Evolutionary conservation across 2,888 invertebrate genomes (phyloP).

Genomic region (Cephus spinipes): DNA sequence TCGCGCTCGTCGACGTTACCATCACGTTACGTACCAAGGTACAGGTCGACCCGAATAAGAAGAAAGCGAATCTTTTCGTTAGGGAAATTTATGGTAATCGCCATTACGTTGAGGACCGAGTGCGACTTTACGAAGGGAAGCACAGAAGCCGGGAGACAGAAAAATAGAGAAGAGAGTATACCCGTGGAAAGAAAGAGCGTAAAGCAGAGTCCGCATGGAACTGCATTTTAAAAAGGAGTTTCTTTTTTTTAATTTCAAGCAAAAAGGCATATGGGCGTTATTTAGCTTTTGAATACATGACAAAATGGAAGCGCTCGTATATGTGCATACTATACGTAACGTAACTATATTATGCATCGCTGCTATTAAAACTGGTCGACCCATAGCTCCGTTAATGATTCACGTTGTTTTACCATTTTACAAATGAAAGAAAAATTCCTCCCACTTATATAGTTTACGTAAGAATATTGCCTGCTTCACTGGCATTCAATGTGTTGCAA

Average conservation of each 20-base stretch:
- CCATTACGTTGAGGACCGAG: not conserved
- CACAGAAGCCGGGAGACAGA: not conserved
- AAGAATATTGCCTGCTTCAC: not conserved
- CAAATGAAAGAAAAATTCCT: not conserved
- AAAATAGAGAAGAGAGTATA: not conserved
- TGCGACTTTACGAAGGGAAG: not conserved
- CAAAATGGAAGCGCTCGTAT: not conserved
- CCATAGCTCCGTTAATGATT: conserved; percentile 13
- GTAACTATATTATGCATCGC: conserved; percentile 16
- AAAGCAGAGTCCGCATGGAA: not conserved
- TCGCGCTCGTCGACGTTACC: not conserved
- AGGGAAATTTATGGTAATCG: not conserved
- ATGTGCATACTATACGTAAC: not conserved
- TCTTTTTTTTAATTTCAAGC: not conserved
- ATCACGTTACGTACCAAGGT: not conserved
- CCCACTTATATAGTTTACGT: not conserved
- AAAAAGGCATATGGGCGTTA: not conserved
- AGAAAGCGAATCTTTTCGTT: not conserved
- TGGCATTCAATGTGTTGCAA: not conserved
- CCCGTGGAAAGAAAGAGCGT: not conserved
- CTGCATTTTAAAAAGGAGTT: not conserved
- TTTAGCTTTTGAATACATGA: not conserved
- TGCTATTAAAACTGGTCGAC: conserved; percentile 26
- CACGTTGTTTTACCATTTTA: conserved; percentile 14
- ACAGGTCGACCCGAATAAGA: not conserved